Evolutionary conservation across 2,797 vertebrate species (phyloP).

Genomic region (Tauraco hartlaubi): DNA sequence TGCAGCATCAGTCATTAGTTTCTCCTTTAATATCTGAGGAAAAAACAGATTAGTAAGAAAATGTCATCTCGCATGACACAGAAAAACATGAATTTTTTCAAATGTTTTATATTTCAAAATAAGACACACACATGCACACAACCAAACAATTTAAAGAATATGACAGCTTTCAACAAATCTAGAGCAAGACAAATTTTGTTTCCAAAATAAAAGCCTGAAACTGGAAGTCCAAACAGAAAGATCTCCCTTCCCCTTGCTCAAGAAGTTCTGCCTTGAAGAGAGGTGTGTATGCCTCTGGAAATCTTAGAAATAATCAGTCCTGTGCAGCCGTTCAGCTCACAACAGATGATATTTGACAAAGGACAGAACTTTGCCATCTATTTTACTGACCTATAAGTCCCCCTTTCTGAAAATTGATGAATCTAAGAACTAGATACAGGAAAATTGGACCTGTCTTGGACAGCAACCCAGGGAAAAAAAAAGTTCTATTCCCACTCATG

Average conservation of each 20-base stretch:
- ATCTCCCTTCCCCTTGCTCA: neutral
- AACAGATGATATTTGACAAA: neutral
- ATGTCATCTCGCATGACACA: neutral
- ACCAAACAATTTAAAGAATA: neutral
- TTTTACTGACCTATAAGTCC: neutral
- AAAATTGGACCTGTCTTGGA: neutral
- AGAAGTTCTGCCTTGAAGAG: neutral
- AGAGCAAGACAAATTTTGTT: neutral
- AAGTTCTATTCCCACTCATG: neutral
- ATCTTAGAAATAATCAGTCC: neutral
- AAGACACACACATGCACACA: neutral
- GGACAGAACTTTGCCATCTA: neutral
- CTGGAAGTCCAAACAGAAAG: neutral
- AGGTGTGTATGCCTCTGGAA: neutral
- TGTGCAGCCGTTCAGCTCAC: neutral
- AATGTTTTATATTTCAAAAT: neutral
- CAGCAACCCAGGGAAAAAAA: neutral
- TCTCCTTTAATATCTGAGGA: slow-evolving; percentile 30
- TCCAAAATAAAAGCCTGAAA: neutral
- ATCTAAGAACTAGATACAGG: neutral
- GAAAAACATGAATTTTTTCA: neutral
- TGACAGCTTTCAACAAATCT: neutral
- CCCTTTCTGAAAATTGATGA: neutral
- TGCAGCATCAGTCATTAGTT: neutral
- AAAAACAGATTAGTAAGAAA: neutral